A percentile compares a stretch with the other conserved stretches of the same genome.
Evolutionary conservation across 2,113 vertebrate genomes (phyloP).

Genomic region (Peromyscus polionotus): DNA sequence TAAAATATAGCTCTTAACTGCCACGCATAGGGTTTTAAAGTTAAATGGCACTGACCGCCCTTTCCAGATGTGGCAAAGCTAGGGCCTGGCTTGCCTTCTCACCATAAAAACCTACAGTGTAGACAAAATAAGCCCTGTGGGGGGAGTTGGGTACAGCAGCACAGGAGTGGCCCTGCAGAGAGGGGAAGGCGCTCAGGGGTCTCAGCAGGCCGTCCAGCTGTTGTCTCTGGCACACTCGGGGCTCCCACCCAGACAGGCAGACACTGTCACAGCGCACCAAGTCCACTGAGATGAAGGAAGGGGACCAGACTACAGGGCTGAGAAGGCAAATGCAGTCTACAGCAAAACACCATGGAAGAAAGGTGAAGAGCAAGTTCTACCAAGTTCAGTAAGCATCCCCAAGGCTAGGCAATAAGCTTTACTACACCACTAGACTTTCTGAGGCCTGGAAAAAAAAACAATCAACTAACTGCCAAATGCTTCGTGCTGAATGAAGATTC

Average conservation of each 20-base stretch:
- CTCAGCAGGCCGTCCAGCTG: not conserved
- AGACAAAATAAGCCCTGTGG: conserved; percentile 11
- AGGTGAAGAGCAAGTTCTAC: conserved; percentile 8
- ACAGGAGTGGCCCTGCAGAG: not conserved
- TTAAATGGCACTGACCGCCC: not conserved
- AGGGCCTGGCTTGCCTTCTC: not conserved
- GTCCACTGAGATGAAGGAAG: not conserved
- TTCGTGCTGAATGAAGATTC: not conserved
- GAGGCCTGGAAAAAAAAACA: not conserved
- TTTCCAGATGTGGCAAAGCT: not conserved
- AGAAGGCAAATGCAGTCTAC: not conserved
- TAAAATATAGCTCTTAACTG: conserved; percentile 15
- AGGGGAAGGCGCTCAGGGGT: not conserved
- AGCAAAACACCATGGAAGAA: not conserved
- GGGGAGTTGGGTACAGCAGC: not conserved
- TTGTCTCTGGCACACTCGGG: not conserved
- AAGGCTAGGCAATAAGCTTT: not conserved
- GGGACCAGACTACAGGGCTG: not conserved
- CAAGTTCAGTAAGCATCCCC: not conserved
- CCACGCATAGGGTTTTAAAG: not conserved
- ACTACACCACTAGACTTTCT: not conserved
- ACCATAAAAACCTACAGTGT: not conserved
- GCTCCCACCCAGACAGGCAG: not conserved
- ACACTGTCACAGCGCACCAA: not conserved
- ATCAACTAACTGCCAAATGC: not conserved